phyloP scores from a whole-genome alignment of 2,113 vertebrate species.

The Promerops cafer region DNA sequence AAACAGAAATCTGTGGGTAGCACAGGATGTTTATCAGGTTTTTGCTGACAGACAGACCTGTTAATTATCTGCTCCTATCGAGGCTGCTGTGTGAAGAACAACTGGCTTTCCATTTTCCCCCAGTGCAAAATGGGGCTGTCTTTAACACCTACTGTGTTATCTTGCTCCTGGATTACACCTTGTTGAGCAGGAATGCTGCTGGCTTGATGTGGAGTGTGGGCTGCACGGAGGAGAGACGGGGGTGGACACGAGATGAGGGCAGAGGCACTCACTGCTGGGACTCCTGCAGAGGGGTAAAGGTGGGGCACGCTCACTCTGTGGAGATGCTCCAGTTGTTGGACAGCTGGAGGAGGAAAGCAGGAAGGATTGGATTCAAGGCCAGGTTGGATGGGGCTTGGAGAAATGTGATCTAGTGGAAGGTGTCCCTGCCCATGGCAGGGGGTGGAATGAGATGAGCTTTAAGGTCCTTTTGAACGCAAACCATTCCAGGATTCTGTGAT shows the following conservation, averaged over 20 bases:
- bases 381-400: not conserved
- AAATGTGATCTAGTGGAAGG: not conserved
- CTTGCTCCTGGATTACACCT: not conserved
- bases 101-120: not conserved
- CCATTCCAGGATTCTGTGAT: not conserved
- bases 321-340: not conserved
- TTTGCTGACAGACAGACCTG: not conserved
- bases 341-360: not conserved
- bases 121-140: not conserved
- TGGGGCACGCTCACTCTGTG: not conserved
- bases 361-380: not conserved
- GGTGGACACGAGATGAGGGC: no score
- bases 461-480: not conserved
- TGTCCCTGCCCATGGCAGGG: not conserved
- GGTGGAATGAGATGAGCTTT: not conserved
- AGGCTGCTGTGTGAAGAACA: not conserved
- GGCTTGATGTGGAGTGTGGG: not conserved
- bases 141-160: not conserved
- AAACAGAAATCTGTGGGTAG: not conserved
- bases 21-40: not conserved
- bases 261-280: not conserved
- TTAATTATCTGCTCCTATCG: not conserved
- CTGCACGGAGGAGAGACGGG: not conserved
- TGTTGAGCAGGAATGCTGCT: not conserved
- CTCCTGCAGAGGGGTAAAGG: not conserved